Evolutionary conservation across 2,888 invertebrate species (phyloP), one percentile per base, ranked within the genome.

Genomic region (Leptopilina drosophilae): DNA sequence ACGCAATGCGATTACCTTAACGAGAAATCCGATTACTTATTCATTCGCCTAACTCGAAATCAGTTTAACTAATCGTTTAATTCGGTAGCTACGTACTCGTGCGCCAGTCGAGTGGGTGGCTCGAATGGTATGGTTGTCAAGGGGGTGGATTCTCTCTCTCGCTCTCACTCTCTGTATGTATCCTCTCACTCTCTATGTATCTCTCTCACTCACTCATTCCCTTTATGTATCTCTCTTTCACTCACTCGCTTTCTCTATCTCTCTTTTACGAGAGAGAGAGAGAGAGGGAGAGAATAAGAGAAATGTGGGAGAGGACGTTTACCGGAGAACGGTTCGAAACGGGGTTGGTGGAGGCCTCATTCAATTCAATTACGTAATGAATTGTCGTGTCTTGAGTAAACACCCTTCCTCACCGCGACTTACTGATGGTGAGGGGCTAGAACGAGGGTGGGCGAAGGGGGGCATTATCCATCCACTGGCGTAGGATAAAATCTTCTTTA

Each of bases 21-120:
- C 91, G 91, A 91, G 91, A 91, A 92, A 92, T 92, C 91, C 90
- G 90, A 92, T 92, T 92, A 92, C 92, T 92, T 92, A 92, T 92
- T 92, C 92, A 92, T 92, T 92, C 92, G 89, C 89, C 91, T 91
- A 91, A 91, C 90, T 92, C 89, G 91, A 92, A 92, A 92, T 92
- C 91, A 92, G 92, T 92, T 92, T 92, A 92, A 92, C 92, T 92
- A 92, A 92, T 92, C 92, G 91, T 91, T 92, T 92, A 92, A 92
- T 92, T 92, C 91, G 90, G 89, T 90, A 87, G 62, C 59, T 78
- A 62, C 56, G 59, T 66, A 40, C 64, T 69, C 64, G 75, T 73
- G 78, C 56, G 26, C 69, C 69, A 73, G 69, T 7, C 8, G 46
- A 46, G 62, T 33, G 78, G 67, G 73, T 66, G 66, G 65, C 76